Evolutionary conservation across 2,797 vertebrate genomes (phyloP).

Genomic region (Argyrosomus regius): DNA sequence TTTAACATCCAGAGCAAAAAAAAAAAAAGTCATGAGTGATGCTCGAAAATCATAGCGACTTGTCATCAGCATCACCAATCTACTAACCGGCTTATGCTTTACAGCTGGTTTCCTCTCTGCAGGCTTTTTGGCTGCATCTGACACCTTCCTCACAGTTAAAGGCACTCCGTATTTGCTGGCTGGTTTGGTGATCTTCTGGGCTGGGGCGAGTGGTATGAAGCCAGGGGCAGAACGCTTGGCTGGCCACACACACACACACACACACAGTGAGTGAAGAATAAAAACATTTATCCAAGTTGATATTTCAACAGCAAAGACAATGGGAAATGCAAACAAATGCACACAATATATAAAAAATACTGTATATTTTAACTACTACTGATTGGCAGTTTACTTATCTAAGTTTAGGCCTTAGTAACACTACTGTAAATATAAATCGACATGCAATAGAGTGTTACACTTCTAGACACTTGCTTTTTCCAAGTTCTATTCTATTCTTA

Average conservation of each 20-base stretch:
- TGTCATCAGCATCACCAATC: neutral
- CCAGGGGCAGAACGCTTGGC: slow-evolving; percentile 90
- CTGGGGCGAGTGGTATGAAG: slow-evolving; percentile 80
- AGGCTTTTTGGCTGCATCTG: slow-evolving; percentile 85
- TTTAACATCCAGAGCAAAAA: neutral
- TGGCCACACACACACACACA: slow-evolving; percentile 54
- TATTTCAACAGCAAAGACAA: neutral
- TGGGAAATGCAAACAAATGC: neutral
- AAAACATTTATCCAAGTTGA: neutral
- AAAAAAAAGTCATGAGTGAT: slow-evolving; percentile 3
- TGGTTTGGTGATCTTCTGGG: slow-evolving; percentile 97
- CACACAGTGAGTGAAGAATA: no score
- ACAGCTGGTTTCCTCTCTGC: slow-evolving; percentile 86
- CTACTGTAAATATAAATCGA: neutral
- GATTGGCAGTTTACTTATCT: neutral
- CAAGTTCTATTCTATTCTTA: neutral
- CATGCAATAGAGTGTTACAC: neutral
- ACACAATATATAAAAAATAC: neutral
- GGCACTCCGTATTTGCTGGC: slow-evolving; percentile 98
- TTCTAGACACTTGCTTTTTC: no score
- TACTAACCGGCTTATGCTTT: slow-evolving; percentile 90
- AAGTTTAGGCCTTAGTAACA: neutral
- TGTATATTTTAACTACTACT: no score
- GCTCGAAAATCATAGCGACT: neutral
- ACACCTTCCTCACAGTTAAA: slow-evolving; percentile 90